These are phyloP conservation scores for Perccottus glenii DNA, from an alignment of 2,113 vertebrate species.

Conservation along the genomic window DNA sequence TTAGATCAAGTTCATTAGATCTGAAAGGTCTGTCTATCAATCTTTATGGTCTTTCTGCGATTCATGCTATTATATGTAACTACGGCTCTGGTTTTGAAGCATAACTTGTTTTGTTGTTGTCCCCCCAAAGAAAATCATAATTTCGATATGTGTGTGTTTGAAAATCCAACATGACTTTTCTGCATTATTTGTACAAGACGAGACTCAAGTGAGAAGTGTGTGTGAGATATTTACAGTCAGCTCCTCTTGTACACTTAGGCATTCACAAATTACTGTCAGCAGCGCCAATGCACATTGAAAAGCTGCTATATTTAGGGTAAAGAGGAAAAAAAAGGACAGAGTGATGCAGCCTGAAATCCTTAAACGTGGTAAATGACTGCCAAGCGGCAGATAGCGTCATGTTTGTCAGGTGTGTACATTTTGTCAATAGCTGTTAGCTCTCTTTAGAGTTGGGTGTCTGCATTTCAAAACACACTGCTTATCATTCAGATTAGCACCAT, in stretches of 20 bases:
- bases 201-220: neutral
- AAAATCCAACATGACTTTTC: too few relatives aligned
- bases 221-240: neutral
- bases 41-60: too few relatives aligned
- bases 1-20: too few relatives aligned
- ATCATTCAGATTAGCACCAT: neutral
- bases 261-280: neutral
- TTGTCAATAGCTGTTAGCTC: neutral
- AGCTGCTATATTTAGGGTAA: neutral
- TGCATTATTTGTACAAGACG: too few relatives aligned
- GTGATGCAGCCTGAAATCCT: too few relatives aligned
- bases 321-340: too few relatives aligned
- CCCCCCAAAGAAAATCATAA: too few relatives aligned
- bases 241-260: neutral
- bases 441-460: neutral
- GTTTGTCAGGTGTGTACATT: neutral
- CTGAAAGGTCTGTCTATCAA: too few relatives aligned
- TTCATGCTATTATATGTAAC: too few relatives aligned
- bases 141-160: neutral
- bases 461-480: neutral
- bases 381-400: neutral
- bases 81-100: too few relatives aligned
- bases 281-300: neutral
- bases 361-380: neutral
- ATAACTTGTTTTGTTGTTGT: too few relatives aligned